Evolutionary conservation across 2,888 invertebrate species (phyloP), one percentile per base, ranked within the genome.

Genomic region (Lydus trimaculatus): DNA sequence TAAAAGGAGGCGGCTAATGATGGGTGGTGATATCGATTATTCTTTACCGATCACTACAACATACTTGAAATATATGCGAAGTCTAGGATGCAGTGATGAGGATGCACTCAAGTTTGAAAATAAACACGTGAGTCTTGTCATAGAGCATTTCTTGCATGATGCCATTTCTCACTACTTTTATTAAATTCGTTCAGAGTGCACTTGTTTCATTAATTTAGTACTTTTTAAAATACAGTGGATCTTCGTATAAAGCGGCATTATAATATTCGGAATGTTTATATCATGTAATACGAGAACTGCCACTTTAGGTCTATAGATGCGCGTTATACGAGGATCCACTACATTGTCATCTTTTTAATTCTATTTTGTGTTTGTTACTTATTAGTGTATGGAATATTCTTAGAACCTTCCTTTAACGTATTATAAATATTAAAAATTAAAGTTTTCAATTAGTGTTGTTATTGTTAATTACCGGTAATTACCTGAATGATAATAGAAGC

Each of bases 11-110:
- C 76, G 70, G 69, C 65, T 80, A 59, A 74, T 84, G 66, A 80
- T 82, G 74, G 80, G 86, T 31, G 88, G 87, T 33, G 89, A 89
- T 70, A 90, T 93, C 74, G 94, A 94, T 86, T 94, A 92, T 87
- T 94, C 93, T 80, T 90, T 96, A 80, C 96, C 96, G 60, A 95
- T 96, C 76, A 96, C 96, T 61, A 95, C 95, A 64, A 94, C 95
- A 39, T 96, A 96, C 86, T 87, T 96, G 84, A 94, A 94, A 83
- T 91, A 94, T 81, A 94, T 94, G 88, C 88, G 93, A 82, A 92
- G 89, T 83, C 87, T 94, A 84, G 91, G 90, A 67, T 85, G 90
- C 77, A 85, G 88, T 80, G 89, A 90, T 82, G 88, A 89, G 79
- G 88, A 90, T 79, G 89, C 90, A 8, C 79, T 89, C 75, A 87